A percentile compares a stretch with the other conserved stretches of the same genome.
phyloP scores from a whole-genome alignment of 1,140 invertebrate species.

The Adoxophyes honmai region DNA sequence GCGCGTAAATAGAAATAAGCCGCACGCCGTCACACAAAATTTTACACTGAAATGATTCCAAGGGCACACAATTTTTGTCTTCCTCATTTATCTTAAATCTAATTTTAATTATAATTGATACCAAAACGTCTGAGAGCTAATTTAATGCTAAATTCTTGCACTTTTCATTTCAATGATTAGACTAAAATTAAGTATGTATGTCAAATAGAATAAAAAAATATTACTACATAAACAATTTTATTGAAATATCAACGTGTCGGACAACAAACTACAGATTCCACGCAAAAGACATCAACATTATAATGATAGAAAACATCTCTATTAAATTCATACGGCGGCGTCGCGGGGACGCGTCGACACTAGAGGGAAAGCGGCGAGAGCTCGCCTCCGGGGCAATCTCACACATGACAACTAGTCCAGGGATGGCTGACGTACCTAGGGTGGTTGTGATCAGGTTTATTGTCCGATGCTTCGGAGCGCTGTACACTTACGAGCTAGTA shows the following conservation, averaged over 20 bases:
- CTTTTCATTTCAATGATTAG: slow-evolving; percentile 65
- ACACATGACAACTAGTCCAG: slow-evolving; percentile 55
- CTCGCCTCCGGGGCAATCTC: slow-evolving; percentile 41
- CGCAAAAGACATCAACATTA: slow-evolving; percentile 56
- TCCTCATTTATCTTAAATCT: slow-evolving; percentile 52
- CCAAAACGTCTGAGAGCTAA: slow-evolving; percentile 48
- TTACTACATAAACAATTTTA: slow-evolving; percentile 73
- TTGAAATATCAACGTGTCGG: slow-evolving; percentile 70
- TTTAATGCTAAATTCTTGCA: slow-evolving; percentile 56
- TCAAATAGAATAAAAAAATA: slow-evolving; percentile 74
- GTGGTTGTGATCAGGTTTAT: slow-evolving; percentile 49
- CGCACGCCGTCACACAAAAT: slow-evolving; percentile 29
- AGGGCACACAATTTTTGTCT: slow-evolving; percentile 39
- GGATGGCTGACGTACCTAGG: slow-evolving; percentile 27
- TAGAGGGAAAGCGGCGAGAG: slow-evolving; percentile 24
- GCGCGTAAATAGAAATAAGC: not conserved
- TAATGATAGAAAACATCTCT: slow-evolving; percentile 36
- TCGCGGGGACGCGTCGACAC: slow-evolving; percentile 21
- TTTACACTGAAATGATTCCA: slow-evolving; percentile 34
- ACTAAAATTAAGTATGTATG: slow-evolving; percentile 72
- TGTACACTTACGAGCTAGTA: slow-evolving; percentile 75
- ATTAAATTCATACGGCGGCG: slow-evolving; percentile 18
- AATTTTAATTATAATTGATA: slow-evolving; percentile 49
- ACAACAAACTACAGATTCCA: slow-evolving; percentile 71
- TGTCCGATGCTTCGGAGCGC: slow-evolving; percentile 70